These are phyloP conservation scores for Stegophylla sp. DNA, from an alignment of 2,888 invertebrate species.

Conservation along the genomic window DNA sequence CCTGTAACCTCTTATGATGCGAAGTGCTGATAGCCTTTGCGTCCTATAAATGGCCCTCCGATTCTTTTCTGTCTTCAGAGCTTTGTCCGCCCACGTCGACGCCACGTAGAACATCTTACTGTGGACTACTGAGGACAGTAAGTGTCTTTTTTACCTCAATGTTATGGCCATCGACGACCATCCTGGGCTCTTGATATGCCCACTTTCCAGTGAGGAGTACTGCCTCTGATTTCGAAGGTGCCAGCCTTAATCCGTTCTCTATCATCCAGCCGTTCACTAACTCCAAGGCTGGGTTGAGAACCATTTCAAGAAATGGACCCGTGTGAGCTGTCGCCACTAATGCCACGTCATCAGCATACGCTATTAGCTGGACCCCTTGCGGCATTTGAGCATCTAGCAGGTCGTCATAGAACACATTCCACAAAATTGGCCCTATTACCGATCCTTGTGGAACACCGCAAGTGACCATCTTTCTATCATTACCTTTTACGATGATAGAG, in stretches of 20 bases:
- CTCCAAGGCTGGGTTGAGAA: too few relatives aligned
- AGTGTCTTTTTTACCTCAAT: neutral
- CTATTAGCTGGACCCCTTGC: neutral
- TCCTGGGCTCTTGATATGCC: neutral
- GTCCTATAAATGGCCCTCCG: neutral
- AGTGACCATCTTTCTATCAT: neutral
- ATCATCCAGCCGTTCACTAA: too few relatives aligned
- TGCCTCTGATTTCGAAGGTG: too few relatives aligned
- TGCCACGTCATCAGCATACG: neutral
- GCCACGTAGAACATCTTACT: neutral
- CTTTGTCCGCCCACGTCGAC: neutral
- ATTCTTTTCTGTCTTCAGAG: neutral
- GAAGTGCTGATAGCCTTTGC: neutral
- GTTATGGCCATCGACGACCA: neutral
- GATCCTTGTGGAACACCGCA: neutral
- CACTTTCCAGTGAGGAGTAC: too few relatives aligned
- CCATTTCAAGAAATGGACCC: too few relatives aligned
- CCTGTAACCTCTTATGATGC: neutral
- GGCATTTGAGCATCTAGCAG: neutral
- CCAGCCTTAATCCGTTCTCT: too few relatives aligned
- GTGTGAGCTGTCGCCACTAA: neutral
- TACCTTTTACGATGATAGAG: neutral
- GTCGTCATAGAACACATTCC: neutral
- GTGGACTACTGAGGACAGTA: neutral
- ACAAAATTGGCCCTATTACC: neutral